Base-by-base conservation (phyloP, 2,797 vertebrate species). In the Premnoplex brunnescens region DNA sequence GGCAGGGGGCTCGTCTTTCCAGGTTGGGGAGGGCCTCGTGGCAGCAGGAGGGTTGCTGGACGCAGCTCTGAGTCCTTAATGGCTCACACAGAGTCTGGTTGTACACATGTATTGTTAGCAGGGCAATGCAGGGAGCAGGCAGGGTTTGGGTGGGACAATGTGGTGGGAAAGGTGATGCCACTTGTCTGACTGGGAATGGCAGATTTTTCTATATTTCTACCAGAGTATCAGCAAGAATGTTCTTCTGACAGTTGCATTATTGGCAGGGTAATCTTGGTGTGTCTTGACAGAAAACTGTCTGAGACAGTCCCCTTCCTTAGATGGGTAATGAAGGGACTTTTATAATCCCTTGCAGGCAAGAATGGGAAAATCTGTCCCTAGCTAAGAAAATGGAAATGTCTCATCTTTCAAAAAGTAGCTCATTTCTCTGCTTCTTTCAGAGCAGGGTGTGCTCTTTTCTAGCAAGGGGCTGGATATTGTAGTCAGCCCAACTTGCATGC, bases 81-180 rank as follows among this genome's bases (percentile, higher is more conserved):
- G 55, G 34, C 2, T 3, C 7, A 5, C 3, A 15, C 10, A 9
- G 16, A 5, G 6, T 3, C 23, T 12, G 83, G 7, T 9, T 39
- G 36, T 32, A 6, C 27, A 0, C 1, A 0, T 1, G 10, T 30
- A 10, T 19, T n/a, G 19, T 13, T 60, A 10, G 8, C 19, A 4
- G 8, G 48, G 66, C 26, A 0, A 54, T 68, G 51, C 22, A 28
- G 74, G 63, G 64, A 81, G 77, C 62, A 51, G 23, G 74, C 59
- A 43, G 56, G 37, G 30, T 37, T 3, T 43, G 64, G 28, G 59
- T 23, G 34, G 79, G 30, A 7, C 9, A 6, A 1, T 7, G 0
- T 20, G 51, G 18, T 28, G 32, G 63, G 32, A 86, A 28, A 58
- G 49, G n/a, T 10, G 73, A 6, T 72, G 68, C 68, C 39, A n/a